A percentile compares a stretch with the other conserved stretches of the same genome.
Evolutionary conservation across 2,888 invertebrate species (phyloP).

Genomic region (Drosophila siamana): DNA sequence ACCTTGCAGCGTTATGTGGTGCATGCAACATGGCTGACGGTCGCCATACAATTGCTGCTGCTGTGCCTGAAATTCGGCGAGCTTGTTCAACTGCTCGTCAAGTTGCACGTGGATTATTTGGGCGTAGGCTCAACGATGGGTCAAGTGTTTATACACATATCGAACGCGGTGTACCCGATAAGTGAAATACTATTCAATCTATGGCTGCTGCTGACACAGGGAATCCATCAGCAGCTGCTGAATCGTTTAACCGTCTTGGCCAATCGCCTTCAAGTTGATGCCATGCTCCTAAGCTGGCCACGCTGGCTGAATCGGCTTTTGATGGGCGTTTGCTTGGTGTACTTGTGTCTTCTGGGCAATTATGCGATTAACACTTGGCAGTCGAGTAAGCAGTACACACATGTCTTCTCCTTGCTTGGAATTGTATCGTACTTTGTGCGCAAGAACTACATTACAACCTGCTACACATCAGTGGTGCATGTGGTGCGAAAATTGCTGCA

Average conservation of each 20-base stretch:
- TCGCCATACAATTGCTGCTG: background rate
- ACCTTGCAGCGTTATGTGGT: constrained; percentile 24
- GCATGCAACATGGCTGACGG: constrained; percentile 18
- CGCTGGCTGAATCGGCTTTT: constrained; percentile 18
- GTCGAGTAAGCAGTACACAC: background rate
- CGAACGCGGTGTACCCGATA: background rate
- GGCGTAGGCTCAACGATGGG: constrained; percentile 11
- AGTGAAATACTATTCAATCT: constrained; percentile 21
- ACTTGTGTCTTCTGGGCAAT: background rate
- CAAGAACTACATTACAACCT: constrained; percentile 34
- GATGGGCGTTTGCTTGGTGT: constrained; percentile 13
- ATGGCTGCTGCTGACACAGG: constrained; percentile 27
- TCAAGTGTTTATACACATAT: background rate
- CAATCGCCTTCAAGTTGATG: constrained; percentile 15
- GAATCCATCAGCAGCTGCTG: constrained; percentile 19
- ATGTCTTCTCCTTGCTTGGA: background rate
- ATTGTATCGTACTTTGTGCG: background rate
- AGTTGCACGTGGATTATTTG: background rate
- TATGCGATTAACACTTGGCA: constrained; percentile 1
- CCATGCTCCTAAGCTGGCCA: constrained; percentile 1
- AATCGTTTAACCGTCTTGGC: constrained; percentile 28
- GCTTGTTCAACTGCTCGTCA: background rate
- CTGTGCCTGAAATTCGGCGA: constrained; percentile 14
- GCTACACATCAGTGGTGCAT: constrained; percentile 36
- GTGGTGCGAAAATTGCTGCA: constrained; percentile 19